Percentiles rank a stretch among this genome's conserved stretches.
Evolutionary conservation across 2,797 vertebrate genomes (phyloP).

Genomic region (Xyrichtys novacula): DNA sequence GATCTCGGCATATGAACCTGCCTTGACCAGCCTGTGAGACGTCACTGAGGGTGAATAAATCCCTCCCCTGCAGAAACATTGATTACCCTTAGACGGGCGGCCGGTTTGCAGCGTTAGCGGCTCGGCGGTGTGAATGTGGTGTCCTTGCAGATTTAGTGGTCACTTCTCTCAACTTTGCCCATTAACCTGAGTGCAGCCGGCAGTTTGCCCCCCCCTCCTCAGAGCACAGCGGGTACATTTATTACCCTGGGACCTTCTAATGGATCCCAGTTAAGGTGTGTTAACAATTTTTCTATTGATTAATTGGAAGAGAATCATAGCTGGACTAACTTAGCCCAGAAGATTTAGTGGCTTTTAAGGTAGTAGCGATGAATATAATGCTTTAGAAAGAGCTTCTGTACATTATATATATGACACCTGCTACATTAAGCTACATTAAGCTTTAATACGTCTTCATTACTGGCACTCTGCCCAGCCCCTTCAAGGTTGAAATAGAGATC

Average conservation of each 20-base stretch:
- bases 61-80: conserved; percentile 50
- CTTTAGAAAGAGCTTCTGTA: conserved; percentile 99
- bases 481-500: conserved; percentile 98
- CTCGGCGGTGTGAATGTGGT: conserved; percentile 72
- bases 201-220: conserved; percentile 76
- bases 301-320: conserved; percentile 92
- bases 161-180: conserved; percentile 87
- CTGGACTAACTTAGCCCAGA: conserved; percentile 92
- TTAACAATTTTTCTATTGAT: conserved; percentile 99
- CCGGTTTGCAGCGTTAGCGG: conserved; percentile 64
- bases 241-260: conserved; percentile 95
- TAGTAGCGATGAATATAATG: conserved; percentile 99
- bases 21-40: background rate
- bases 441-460: conserved; percentile 99
- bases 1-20: too few species aligned
- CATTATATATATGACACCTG: conserved; percentile 99
- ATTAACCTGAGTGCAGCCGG: conserved; percentile 88
- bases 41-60: background rate
- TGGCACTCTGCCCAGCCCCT: conserved; percentile 95
- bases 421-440: conserved; percentile 99
- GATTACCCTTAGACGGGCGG: conserved; percentile 70
- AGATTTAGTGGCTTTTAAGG: conserved; percentile 99
- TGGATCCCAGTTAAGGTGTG: conserved; percentile 98
- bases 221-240: conserved; percentile 90
- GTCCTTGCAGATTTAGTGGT: conserved; percentile 88